phyloP scores from a whole-genome alignment of 92 coral and sea anemone genomes.

The Paragorgia papillata region DNA sequence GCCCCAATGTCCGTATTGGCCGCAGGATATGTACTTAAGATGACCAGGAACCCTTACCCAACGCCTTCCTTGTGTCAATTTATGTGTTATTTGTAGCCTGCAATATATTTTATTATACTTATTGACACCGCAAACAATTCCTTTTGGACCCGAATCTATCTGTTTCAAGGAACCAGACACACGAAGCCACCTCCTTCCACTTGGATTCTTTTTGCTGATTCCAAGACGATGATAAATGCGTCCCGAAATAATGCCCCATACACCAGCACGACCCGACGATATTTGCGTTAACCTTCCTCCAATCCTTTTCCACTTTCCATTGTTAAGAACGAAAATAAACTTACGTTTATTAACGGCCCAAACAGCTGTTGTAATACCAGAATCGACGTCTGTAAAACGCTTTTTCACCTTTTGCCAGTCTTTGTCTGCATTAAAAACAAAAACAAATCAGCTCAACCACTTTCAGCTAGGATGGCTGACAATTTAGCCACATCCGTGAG shows the following conservation, averaged over 20 bases:
- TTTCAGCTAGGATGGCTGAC: no score
- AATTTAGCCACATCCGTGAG: no score
- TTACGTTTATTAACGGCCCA: slow-evolving; percentile 10
- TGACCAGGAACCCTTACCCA: neutral
- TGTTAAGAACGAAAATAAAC: slow-evolving; percentile 14
- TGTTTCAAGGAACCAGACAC: slow-evolving; percentile 22
- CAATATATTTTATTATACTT: slow-evolving; percentile 22
- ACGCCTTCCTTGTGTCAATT: neutral
- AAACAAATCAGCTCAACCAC: no score
- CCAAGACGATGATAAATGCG: neutral
- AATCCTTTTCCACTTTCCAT: slow-evolving; percentile 19
- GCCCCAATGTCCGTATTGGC: slow-evolving; percentile 30
- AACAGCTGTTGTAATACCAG: slow-evolving; percentile 27
- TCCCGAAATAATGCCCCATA: neutral
- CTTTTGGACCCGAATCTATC: slow-evolving; percentile 49
- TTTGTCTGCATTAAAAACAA: no score
- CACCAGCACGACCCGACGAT: slow-evolving; percentile 10
- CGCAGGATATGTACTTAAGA: slow-evolving; percentile 28
- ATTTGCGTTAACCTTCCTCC: neutral
- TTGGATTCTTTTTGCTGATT: neutral
- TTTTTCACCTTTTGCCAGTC: no score
- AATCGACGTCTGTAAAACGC: neutral
- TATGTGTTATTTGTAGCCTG: slow-evolving; percentile 9
- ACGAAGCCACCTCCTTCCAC: neutral
- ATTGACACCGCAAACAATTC: slow-evolving; percentile 53